Percentiles rank a stretch among this genome's conserved stretches.
phyloP scores from a whole-genome alignment of 2,113 vertebrate genomes.

The Myrmophylax atrothorax region DNA sequence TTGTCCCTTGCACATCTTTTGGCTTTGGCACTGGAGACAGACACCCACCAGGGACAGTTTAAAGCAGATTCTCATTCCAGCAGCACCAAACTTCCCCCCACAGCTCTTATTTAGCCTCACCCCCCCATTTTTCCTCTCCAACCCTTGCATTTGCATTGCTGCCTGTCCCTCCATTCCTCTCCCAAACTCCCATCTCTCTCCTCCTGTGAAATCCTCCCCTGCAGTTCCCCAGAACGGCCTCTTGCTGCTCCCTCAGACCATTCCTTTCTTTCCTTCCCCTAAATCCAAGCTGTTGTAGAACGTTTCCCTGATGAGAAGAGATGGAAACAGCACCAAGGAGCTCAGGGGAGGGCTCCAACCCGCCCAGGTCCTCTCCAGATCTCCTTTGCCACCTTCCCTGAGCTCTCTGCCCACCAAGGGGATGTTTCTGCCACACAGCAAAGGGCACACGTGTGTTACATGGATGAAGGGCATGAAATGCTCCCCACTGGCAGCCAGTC shows the following conservation, averaged over 20 bases:
- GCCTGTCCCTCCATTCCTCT: not conserved
- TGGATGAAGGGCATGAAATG: not conserved
- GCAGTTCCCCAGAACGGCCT: not conserved
- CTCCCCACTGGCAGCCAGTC: not conserved
- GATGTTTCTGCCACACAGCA: not conserved
- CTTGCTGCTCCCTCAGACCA: not conserved
- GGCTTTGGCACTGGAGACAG: not conserved
- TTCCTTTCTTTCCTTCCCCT: not conserved
- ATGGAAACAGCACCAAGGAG: not conserved
- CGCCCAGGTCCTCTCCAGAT: not conserved
- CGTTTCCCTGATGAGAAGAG: not conserved
- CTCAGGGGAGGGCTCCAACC: not conserved
- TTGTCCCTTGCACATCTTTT: fast-evolving
- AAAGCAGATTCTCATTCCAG: not conserved
- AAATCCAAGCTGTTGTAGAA: not conserved
- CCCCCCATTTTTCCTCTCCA: fast-evolving
- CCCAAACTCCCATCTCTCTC: not conserved
- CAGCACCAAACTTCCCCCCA: not conserved
- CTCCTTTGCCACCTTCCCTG: not conserved
- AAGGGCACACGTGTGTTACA: not conserved
- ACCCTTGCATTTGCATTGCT: not conserved
- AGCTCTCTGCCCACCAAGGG: not conserved
- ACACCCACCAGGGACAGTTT: not conserved
- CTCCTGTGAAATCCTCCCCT: not conserved
- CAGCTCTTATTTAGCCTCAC: not conserved